These are phyloP conservation scores for Melikaiella ostensackeni DNA, from an alignment of 2,888 invertebrate genomes.

Conservation along the genomic window DNA sequence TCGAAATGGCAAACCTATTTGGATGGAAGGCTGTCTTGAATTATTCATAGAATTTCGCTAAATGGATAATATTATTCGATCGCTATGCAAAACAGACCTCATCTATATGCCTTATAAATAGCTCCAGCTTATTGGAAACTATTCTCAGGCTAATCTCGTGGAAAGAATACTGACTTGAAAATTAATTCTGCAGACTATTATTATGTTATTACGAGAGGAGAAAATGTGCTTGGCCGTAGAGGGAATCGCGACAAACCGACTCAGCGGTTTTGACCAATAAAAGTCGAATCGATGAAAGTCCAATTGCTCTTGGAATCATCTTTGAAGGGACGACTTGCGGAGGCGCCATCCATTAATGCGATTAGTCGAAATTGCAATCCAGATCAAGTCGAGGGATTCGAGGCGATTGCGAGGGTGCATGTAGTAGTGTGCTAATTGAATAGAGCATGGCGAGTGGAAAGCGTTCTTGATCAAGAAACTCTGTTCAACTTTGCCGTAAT, in stretches of 20 bases:
- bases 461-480: slow-evolving; percentile 33
- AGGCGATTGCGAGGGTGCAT: slow-evolving; percentile 4
- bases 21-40: slow-evolving; percentile 11
- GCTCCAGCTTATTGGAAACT: background rate
- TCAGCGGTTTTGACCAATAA: background rate
- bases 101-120: slow-evolving; percentile 6
- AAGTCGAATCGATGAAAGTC: slow-evolving; percentile 11
- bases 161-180: background rate
- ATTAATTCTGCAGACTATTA: background rate
- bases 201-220: background rate
- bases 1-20: slow-evolving; percentile 37
- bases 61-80: slow-evolving; percentile 35
- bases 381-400: slow-evolving; percentile 23
- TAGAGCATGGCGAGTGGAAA: slow-evolving; percentile 21
- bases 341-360: slow-evolving; percentile 34
- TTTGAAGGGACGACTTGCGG: background rate
- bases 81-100: slow-evolving; percentile 26
- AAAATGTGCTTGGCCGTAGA: background rate
- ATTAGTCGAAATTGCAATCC: slow-evolving; percentile 35
- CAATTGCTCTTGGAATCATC: slow-evolving; percentile 12
- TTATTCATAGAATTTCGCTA: slow-evolving; percentile 35
- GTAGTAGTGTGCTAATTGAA: slow-evolving; percentile 37
- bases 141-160: background rate
- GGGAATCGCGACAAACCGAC: background rate
- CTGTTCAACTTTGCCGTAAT: slow-evolving; percentile 13